These are phyloP conservation scores for Phaenicophaeus curvirostris DNA, from an alignment of 2,797 vertebrate species.

Conservation along the genomic window DNA sequence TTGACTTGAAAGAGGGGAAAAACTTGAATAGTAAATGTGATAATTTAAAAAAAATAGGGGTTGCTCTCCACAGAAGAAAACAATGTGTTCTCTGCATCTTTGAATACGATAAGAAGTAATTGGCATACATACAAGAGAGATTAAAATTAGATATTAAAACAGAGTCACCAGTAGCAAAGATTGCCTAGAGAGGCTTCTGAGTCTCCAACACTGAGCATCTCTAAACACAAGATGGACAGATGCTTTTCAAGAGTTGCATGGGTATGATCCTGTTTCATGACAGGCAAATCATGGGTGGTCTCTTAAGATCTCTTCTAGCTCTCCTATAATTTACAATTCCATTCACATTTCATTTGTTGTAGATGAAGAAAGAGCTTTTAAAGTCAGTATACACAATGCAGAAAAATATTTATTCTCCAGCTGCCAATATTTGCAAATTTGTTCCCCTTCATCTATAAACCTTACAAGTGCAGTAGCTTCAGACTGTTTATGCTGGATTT, in stretches of 20 bases:
- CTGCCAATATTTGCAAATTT: not conserved
- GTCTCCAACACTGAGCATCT: not conserved
- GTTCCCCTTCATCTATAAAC: not conserved
- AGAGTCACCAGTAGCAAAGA: not conserved
- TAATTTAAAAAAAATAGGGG: not conserved
- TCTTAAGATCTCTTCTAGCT: not conserved
- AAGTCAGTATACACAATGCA: not conserved
- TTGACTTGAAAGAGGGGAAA: not conserved
- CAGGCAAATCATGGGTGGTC: not conserved
- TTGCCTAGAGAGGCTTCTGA: not conserved
- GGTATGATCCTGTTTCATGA: not conserved
- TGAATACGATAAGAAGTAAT: not conserved
- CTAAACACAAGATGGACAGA: not conserved
- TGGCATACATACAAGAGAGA: not conserved
- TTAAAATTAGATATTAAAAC: not conserved
- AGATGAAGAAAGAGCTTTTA: not conserved
- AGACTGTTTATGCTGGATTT: not conserved
- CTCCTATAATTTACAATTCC: not conserved
- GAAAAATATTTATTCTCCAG: not conserved
- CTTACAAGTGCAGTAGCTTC: not conserved
- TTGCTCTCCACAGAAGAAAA: not conserved
- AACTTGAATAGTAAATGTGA: not conserved
- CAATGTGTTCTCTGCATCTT: not conserved
- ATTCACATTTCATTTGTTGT: not conserved
- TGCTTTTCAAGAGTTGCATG: not conserved